Percentiles rank a stretch among this genome's conserved stretches.
phyloP scores from a whole-genome alignment of 1,140 invertebrate species.

The Amyelois transitella region DNA sequence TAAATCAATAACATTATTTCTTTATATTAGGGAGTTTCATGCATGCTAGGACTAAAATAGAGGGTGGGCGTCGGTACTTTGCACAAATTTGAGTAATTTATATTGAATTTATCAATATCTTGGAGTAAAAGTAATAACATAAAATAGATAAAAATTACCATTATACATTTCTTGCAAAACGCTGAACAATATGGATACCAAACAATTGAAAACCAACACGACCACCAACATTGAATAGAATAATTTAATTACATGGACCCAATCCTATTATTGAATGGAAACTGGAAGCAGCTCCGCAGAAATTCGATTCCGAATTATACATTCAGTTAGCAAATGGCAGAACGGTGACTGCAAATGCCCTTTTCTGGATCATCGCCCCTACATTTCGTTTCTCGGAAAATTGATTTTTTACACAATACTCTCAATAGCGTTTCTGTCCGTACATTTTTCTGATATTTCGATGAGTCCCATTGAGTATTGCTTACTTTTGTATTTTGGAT shows the following conservation, averaged over 20 bases:
- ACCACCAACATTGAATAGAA: not conserved
- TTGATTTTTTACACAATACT: not conserved
- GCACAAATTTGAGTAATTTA: too few relatives aligned
- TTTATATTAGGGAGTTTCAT: too few relatives aligned
- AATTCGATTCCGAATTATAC: slow-evolving; percentile 4
- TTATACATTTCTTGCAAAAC: not conserved
- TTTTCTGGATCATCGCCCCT: slow-evolving; percentile 3
- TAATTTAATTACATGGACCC: not conserved
- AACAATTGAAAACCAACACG: not conserved
- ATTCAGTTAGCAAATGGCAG: slow-evolving; percentile 4
- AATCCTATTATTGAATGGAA: not conserved
- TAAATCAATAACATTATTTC: too few relatives aligned
- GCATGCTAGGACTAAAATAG: too few relatives aligned
- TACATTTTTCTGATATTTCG: not conserved
- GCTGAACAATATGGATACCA: not conserved
- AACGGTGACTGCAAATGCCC: slow-evolving; percentile 2
- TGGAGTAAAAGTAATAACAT: too few relatives aligned
- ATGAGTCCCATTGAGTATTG: not conserved
- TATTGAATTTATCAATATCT: too few relatives aligned
- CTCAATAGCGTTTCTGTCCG: not conserved
- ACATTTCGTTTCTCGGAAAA: not conserved
- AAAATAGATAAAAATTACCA: too few relatives aligned
- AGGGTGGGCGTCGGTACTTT: too few relatives aligned
- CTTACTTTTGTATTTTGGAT: not conserved
- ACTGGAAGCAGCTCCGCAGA: not conserved